Conservation (phyloP, 2,888 invertebrate species). For the Pseudoips prasinana region DNA sequence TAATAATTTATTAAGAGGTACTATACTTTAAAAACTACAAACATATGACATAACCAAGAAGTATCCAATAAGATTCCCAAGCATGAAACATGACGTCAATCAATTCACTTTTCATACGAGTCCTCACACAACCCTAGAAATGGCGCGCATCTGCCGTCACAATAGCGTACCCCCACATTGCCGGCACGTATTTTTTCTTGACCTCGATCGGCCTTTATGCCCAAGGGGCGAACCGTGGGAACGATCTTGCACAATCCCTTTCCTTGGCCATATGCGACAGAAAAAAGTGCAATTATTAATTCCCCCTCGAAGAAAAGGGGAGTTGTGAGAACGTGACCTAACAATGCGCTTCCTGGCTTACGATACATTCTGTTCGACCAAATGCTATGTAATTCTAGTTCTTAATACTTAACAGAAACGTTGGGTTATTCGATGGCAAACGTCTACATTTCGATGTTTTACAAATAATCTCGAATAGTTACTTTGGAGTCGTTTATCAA, state of each 20-base stretch:
- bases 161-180: conserved; percentile 72
- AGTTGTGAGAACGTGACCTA: conserved; percentile 82
- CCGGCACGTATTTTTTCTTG: conserved; percentile 79
- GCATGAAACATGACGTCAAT: conserved; percentile 49
- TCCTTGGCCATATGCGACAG: conserved; percentile 81
- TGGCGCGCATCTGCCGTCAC: conserved; percentile 71
- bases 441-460: conserved; percentile 48
- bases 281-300: conserved; percentile 82
- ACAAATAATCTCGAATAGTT: conserved; percentile 62
- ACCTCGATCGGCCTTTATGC: conserved; percentile 75
- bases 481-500: conserved; percentile 30
- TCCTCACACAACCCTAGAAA: conserved; percentile 74
- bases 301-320: conserved; percentile 81
- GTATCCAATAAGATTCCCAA: conserved; percentile 27
- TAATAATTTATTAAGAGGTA: too few species aligned
- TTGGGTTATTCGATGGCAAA: conserved; percentile 53
- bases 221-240: conserved; percentile 79
- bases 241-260: conserved; percentile 76
- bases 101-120: conserved; percentile 66
- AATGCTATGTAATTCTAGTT: conserved; percentile 53
- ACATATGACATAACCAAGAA: conserved; percentile 3
- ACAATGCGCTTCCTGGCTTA: conserved; percentile 82
- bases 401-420: conserved; percentile 50
- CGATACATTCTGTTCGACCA: conserved; percentile 61
- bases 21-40: too few species aligned